phyloP scores from a whole-genome alignment of 2,113 vertebrate species.

The Pachypanchax playfairii region DNA sequence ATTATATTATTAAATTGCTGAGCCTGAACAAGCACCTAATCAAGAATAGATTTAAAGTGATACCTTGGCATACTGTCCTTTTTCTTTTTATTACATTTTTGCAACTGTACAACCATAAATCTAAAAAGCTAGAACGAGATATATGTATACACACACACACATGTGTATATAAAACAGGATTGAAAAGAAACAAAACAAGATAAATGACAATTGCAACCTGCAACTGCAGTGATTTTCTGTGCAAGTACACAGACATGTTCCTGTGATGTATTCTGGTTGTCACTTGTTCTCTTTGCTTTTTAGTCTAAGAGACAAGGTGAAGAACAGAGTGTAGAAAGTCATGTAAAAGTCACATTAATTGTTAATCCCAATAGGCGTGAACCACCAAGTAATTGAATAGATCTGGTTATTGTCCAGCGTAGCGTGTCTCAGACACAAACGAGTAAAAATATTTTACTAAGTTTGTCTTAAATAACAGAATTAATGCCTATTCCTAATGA shows the following conservation, averaged over 20 bases:
- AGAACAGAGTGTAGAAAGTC: conserved; percentile 25
- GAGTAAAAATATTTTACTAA: conserved; percentile 56
- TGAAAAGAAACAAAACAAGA: too few species aligned
- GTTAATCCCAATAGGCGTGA: conserved; percentile 61
- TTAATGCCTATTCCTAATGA: conserved; percentile 69
- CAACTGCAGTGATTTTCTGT: too few species aligned
- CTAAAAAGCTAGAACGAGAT: too few species aligned
- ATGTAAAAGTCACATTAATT: conserved; percentile 60
- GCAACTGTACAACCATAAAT: too few species aligned
- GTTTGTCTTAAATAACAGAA: conserved; percentile 68
- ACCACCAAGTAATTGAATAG: conserved; percentile 57
- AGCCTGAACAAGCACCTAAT: conserved; percentile 34
- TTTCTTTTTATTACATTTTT: background rate
- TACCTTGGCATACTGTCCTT: conserved; percentile 25
- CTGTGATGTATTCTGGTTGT: too few species aligned
- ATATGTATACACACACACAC: too few species aligned
- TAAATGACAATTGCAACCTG: too few species aligned
- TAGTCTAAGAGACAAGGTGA: conserved; percentile 12
- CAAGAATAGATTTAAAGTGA: conserved; percentile 37
- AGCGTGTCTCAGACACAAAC: conserved; percentile 42
- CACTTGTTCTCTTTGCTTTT: conserved; percentile 9
- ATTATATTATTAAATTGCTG: too few species aligned
- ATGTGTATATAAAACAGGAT: too few species aligned
- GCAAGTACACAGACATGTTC: too few species aligned
- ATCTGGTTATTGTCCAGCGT: conserved; percentile 62